Evolutionary conservation across 2,113 vertebrate species (phyloP).

Genomic region (Willisornis vidua): DNA sequence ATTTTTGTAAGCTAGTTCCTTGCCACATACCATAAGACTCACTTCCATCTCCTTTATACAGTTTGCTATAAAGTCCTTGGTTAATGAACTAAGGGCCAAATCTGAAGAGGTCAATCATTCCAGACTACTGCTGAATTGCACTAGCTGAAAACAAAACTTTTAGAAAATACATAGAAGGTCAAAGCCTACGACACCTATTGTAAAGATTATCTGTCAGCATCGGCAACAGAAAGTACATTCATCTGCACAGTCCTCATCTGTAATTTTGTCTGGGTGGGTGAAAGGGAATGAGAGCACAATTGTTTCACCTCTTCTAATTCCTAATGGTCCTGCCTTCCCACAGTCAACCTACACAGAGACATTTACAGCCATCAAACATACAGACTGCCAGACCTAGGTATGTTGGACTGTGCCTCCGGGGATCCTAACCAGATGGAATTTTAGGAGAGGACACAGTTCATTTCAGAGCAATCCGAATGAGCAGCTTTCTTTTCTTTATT

Average conservation of each 20-base stretch:
- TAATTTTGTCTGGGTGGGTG: conserved; percentile 48
- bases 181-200: background rate
- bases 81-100: background rate
- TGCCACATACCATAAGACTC: background rate
- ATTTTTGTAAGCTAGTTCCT: conserved; percentile 50
- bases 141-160: conserved; percentile 52
- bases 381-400: conserved; percentile 77
- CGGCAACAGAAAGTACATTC: background rate
- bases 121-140: conserved; percentile 37
- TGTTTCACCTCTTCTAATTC: conserved; percentile 50
- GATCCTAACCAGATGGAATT: conserved; percentile 78
- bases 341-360: conserved; percentile 50
- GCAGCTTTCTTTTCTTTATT: conserved; percentile 81
- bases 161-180: background rate
- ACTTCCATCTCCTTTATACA: conserved; percentile 35
- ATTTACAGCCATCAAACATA: conserved; percentile 67
- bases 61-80: conserved; percentile 40
- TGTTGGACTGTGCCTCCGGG: conserved; percentile 70
- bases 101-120: background rate
- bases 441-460: conserved; percentile 83
- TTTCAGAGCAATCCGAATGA: conserved; percentile 78
- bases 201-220: conserved; percentile 43
- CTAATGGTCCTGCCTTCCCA: conserved; percentile 68
- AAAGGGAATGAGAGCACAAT: conserved; percentile 52
- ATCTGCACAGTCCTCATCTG: background rate